A percentile compares a stretch with the other conserved stretches of the same genome.
phyloP scores from a whole-genome alignment of 1,140 invertebrate species.

The Drosophila trapezifrons region DNA sequence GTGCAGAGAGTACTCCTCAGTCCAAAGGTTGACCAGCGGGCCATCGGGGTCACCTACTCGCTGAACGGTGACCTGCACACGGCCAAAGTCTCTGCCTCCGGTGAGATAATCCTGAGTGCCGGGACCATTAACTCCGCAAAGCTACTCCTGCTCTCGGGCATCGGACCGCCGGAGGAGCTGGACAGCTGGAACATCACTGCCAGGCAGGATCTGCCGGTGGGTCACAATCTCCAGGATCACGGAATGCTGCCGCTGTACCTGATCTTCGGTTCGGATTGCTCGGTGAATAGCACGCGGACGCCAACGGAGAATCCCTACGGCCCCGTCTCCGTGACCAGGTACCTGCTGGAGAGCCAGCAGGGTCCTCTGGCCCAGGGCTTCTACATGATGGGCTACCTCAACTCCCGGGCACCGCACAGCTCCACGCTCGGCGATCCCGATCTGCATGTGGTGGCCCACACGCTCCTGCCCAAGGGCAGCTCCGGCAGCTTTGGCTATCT shows the following conservation, averaged over 20 bases:
- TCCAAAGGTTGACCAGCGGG: constrained; percentile 85
- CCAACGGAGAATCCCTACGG: neutral
- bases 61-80: constrained; percentile 8
- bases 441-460: constrained; percentile 70
- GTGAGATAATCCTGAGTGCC: constrained; percentile 85
- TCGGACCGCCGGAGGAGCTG: constrained; percentile 83
- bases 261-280: constrained; percentile 22
- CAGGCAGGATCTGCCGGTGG: constrained; percentile 87
- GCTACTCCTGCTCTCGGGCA: constrained; percentile 86
- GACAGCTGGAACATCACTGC: constrained; percentile 84
- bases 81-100: constrained; percentile 1
- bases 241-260: constrained; percentile 80
- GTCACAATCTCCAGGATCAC: constrained; percentile 89
- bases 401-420: constrained; percentile 50
- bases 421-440: constrained; percentile 59
- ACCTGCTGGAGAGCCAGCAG: constrained; percentile 42
- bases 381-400: constrained; percentile 82
- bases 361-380: constrained; percentile 52
- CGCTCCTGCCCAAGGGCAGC: constrained; percentile 75
- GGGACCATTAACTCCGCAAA: constrained; percentile 86
- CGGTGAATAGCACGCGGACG: constrained; percentile 27
- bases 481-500: constrained; percentile 59
- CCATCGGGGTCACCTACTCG: constrained; percentile 90
- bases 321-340: constrained; percentile 44
- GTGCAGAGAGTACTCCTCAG: constrained; percentile 86